These are phyloP conservation scores for Rhagologus leucostigma DNA, from an alignment of 2,113 vertebrate genomes.

Conservation along the genomic window DNA sequence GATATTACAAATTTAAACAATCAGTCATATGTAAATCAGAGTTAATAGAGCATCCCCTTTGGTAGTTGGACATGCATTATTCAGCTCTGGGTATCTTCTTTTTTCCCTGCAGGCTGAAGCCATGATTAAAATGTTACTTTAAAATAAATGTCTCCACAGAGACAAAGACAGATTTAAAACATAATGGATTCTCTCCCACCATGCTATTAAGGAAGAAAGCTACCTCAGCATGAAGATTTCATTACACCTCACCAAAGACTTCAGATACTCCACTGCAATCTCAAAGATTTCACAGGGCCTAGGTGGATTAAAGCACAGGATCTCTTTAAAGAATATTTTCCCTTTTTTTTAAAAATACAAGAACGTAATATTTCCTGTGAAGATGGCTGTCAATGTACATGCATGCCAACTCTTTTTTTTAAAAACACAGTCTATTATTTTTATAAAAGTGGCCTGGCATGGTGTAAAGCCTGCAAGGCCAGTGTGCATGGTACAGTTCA, in stretches of 20 bases:
- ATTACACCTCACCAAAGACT: constrained; percentile 6
- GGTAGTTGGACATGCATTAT: constrained; percentile 45
- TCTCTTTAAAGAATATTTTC: neutral
- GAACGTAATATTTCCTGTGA: neutral
- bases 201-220: constrained; percentile 25
- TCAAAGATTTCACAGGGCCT: neutral
- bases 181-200: constrained; percentile 34
- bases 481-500: neutral
- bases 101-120: constrained; percentile 31
- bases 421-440: neutral
- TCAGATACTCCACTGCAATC: neutral
- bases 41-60: constrained; percentile 48
- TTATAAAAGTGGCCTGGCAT: neutral
- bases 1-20: constrained; percentile 45
- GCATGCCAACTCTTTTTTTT: neutral
- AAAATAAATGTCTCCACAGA: constrained; percentile 55
- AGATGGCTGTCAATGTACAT: neutral
- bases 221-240: constrained; percentile 47
- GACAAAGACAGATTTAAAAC: constrained; percentile 51
- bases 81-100: constrained; percentile 43
- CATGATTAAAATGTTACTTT: constrained; percentile 60
- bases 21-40: constrained; percentile 52
- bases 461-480: neutral
- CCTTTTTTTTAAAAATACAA: neutral
- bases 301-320: neutral